Base-by-base conservation (phyloP, 2,888 invertebrate genomes). In the Drosophila sordidula region DNA sequence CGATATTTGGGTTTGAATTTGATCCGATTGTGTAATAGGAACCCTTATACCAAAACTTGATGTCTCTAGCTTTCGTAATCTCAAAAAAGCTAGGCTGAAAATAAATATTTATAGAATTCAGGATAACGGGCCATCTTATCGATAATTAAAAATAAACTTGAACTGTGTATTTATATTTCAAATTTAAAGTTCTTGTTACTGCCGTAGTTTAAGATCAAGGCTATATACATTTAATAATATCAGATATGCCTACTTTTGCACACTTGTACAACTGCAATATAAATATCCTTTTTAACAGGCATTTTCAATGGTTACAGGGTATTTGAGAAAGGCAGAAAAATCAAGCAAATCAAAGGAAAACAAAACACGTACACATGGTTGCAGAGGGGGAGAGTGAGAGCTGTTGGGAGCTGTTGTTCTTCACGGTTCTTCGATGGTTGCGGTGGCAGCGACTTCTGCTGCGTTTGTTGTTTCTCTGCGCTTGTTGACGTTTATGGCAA, bases 291-390 rank as follows among this genome's bases (percentile, higher is more conserved):
- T 32, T 29, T 34, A 12, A 39, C 16, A 39, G 1, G 8, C 4
- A 36, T 22, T 36, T 36, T n/a, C 14, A 9, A 34, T 14, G 5
- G 1, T 2, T 29, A 36, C 25, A 47, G 62, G 41, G 47, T 34
- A 47, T 46, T 11, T 12, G 12, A 34, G 34, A 34, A 1, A 34
- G 12, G 12, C 18, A 18, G 18, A 34, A 34, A 34, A 34, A 34
- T 34, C 4, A 34, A 34, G 34, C 4, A 34, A 12, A 55, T 5
- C 29, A 29, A 34, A 56, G 45, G 41, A 41, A 16, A 42, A 51
- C 8, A 34, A 63, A 55, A 50, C 38, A 59, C 82, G 66, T 83
- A 87, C 87, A 84, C 86, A 83, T 82, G 80, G 62, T 83, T 78
- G 18, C 22, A 22, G 39, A 12, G 32, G 12, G 18, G 38, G 34